Percentiles rank a stretch among this genome's conserved stretches.
Conservation (phyloP, 2,888 invertebrate species). For the Boloria euphrosyne region DNA sequence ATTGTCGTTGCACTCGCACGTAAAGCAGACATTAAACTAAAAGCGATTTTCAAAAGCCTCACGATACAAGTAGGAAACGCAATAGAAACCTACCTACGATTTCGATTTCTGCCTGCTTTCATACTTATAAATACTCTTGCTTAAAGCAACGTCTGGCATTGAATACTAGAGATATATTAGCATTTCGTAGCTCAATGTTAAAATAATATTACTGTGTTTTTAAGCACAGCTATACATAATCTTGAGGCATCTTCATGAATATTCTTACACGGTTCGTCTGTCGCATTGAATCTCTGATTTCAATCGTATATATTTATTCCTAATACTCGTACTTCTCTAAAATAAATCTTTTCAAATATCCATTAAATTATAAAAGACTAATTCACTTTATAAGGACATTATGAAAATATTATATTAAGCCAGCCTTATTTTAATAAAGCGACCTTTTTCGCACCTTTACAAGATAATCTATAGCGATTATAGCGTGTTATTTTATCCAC, state of each 20-base stretch:
- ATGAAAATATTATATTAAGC: conserved; percentile 11
- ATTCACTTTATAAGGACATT: neutral
- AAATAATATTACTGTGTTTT: conserved; percentile 16
- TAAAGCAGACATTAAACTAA: conserved; percentile 67
- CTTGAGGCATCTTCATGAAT: neutral
- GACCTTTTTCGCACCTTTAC: conserved; percentile 28
- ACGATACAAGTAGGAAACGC: conserved; percentile 56
- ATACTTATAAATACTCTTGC: conserved; percentile 30
- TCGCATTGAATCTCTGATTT: neutral
- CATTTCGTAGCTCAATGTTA: conserved; percentile 12
- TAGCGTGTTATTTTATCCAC: conserved; percentile 68
- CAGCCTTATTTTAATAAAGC: conserved; percentile 22
- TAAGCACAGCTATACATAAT: conserved; percentile 7
- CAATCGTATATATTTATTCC: neutral
- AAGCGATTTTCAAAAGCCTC: conserved; percentile 69
- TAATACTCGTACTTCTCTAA: neutral
- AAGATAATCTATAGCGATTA: conserved; percentile 48
- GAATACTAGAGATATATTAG: conserved; percentile 10
- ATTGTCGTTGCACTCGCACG: conserved; percentile 66
- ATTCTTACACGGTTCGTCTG: neutral
- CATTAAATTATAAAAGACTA: neutral
- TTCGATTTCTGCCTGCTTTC: conserved; percentile 34
- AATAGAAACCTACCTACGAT: conserved; percentile 38
- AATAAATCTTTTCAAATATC: neutral
- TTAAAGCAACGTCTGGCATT: conserved; percentile 28